Conservation (phyloP, 1,140 invertebrate species). For the Magallana angulata region DNA sequence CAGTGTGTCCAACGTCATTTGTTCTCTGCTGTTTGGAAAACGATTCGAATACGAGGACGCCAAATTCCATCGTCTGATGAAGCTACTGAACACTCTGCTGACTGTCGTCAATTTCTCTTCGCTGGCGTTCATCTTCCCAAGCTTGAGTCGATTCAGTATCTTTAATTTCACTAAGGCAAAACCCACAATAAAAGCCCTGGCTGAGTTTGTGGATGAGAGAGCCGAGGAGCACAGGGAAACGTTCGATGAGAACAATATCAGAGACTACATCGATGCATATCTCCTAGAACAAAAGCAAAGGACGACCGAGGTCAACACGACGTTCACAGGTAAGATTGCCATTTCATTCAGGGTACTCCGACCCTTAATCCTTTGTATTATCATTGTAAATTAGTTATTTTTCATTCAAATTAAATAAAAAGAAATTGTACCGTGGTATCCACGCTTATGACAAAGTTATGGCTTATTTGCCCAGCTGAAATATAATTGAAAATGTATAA, state of each 20-base stretch:
- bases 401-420: too few relatives aligned
- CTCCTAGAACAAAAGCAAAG: slow-evolving; percentile 52
- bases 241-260: slow-evolving; percentile 61
- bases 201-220: neutral
- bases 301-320: neutral
- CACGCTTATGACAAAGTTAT: too few relatives aligned
- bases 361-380: too few relatives aligned
- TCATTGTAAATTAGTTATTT: too few relatives aligned
- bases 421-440: too few relatives aligned
- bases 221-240: slow-evolving; percentile 54
- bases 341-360: neutral
- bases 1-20: slow-evolving; percentile 95
- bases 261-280: slow-evolving; percentile 71
- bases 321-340: slow-evolving; percentile 12
- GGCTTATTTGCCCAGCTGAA: too few relatives aligned
- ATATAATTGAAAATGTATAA: too few relatives aligned
- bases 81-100: neutral
- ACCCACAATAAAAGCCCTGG: neutral
- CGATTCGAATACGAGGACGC: slow-evolving; percentile 84
- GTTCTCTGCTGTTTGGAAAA: slow-evolving; percentile 93
- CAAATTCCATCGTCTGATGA: slow-evolving; percentile 48
- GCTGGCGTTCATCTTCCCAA: neutral
- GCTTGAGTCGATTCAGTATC: neutral
- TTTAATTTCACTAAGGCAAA: neutral
- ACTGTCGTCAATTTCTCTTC: neutral